Evolutionary conservation across 2,797 vertebrate species (phyloP).

Genomic region (Hirundo rustica): DNA sequence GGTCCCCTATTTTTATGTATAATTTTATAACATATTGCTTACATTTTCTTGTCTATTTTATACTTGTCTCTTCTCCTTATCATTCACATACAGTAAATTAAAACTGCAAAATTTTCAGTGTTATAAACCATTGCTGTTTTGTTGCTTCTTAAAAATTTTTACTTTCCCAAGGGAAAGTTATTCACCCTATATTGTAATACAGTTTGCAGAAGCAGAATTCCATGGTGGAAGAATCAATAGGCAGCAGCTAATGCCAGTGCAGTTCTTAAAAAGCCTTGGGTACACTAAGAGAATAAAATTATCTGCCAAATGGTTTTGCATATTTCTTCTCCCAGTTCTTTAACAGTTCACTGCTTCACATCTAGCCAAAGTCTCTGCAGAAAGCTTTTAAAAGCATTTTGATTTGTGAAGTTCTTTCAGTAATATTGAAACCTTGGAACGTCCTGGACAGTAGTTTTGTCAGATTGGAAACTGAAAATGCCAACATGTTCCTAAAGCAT

Average conservation of each 20-base stretch:
- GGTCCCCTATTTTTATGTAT: neutral
- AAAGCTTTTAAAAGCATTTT: slow-evolving; percentile 43
- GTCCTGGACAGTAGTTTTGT: neutral
- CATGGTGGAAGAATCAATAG: neutral
- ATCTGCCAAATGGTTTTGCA: slow-evolving; percentile 24
- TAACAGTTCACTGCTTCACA: slow-evolving; percentile 16
- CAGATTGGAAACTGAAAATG: slow-evolving; percentile 19
- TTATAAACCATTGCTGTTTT: neutral
- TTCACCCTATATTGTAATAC: neutral
- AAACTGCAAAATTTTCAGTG: neutral
- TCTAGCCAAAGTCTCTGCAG: neutral
- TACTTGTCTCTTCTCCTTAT: neutral
- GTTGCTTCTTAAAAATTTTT: neutral
- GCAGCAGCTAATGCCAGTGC: neutral
- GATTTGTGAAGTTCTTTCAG: neutral
- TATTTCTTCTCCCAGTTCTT: slow-evolving; percentile 1
- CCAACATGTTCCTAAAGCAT: neutral
- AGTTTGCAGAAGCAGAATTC: neutral
- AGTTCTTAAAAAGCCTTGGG: neutral
- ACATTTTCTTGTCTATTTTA: neutral
- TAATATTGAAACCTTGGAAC: slow-evolving; percentile 3
- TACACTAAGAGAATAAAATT: neutral
- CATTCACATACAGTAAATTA: neutral
- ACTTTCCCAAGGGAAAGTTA: neutral
- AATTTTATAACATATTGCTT: neutral